phyloP scores from a whole-genome alignment of 53 echinoderm and acorn worm genomes.

The Mesocentrotus franciscanus region DNA sequence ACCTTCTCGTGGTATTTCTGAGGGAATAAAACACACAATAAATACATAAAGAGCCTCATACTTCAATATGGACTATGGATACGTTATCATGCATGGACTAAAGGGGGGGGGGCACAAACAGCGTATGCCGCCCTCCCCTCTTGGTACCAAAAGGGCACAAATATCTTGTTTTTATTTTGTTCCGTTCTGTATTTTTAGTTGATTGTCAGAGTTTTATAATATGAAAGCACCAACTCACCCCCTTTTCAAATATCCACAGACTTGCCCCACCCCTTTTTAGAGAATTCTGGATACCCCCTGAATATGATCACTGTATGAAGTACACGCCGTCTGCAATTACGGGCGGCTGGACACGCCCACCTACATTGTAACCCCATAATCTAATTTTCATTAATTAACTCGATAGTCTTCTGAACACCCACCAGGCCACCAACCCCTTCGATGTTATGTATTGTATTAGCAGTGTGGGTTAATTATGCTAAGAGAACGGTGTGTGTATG shows the following conservation, averaged over 20 bases:
- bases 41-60: neutral
- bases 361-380: neutral
- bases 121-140: no score
- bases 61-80: neutral
- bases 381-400: neutral
- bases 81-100: no score
- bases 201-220: neutral
- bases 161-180: no score
- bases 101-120: no score
- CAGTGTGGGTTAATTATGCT: neutral
- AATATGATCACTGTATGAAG: neutral
- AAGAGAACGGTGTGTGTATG: neutral
- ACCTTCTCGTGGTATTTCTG: neutral
- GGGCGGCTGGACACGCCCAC: neutral
- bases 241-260: neutral
- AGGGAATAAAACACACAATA: neutral
- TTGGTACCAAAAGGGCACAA: no score
- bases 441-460: neutral
- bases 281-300: neutral
- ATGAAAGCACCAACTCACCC: neutral
- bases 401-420: neutral
- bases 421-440: neutral
- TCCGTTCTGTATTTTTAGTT: neutral
- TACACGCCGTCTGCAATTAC: neutral
- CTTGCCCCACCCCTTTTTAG: neutral